Conservation (phyloP, 2,113 vertebrate genomes). For the Phoxinus phoxinus region DNA sequence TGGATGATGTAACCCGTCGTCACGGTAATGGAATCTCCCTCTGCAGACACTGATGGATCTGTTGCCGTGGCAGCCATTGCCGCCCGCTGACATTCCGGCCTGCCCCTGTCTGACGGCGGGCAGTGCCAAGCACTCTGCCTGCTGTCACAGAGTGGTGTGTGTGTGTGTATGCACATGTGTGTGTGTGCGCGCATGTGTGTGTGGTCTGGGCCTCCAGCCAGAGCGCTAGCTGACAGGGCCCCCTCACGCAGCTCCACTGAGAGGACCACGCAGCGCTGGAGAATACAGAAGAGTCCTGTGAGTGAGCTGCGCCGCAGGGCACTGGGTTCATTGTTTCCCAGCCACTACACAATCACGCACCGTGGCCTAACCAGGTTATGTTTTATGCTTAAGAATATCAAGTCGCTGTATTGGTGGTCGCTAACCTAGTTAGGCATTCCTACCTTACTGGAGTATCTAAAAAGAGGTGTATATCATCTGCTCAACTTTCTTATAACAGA, state of each 20-base stretch:
- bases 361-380: neutral
- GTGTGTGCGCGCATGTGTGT: constrained; percentile 6
- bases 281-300: constrained; percentile 43
- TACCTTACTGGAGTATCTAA: neutral
- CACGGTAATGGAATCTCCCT: constrained; percentile 46
- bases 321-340: constrained; percentile 31
- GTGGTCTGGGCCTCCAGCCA: constrained; percentile 46
- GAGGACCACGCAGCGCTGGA: constrained; percentile 11
- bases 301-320: constrained; percentile 19
- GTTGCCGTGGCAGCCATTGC: constrained; percentile 45
- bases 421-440: neutral
- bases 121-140: constrained; percentile 43
- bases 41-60: constrained; percentile 50
- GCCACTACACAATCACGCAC: neutral
- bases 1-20: constrained; percentile 41
- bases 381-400: neutral
- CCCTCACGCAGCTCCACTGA: constrained; percentile 38
- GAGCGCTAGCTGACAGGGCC: constrained; percentile 27
- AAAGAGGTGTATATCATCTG: neutral
- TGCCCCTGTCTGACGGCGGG: constrained; percentile 34
- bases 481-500: neutral
- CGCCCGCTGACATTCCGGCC: constrained; percentile 53
- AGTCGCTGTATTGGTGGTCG: neutral
- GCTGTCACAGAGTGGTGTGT: constrained; percentile 28
- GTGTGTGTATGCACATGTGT: neutral